A percentile compares a stretch with the other conserved stretches of the same genome.
phyloP scores from a whole-genome alignment of 2,113 vertebrate species.

The Micromys minutus region DNA sequence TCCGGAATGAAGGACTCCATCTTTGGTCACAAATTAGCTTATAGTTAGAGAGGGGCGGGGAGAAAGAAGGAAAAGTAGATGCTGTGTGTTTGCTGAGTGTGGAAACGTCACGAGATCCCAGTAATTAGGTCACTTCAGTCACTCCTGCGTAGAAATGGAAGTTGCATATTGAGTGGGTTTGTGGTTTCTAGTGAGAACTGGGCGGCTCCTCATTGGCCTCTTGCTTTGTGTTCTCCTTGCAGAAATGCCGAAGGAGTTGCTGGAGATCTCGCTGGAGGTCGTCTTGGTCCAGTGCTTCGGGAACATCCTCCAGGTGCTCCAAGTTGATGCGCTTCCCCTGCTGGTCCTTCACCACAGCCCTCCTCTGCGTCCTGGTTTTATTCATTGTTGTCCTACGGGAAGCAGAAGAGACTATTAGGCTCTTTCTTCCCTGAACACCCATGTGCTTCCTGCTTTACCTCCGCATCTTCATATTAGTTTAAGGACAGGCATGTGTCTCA shows the following conservation, averaged over 20 bases:
- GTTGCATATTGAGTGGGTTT: constrained; percentile 66
- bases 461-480: not conserved
- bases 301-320: constrained; percentile 92
- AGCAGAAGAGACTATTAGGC: not conserved
- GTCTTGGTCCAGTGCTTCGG: constrained; percentile 89
- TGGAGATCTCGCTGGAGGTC: constrained; percentile 93
- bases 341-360: constrained; percentile 95
- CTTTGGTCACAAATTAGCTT: constrained; percentile 97
- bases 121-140: constrained; percentile 63
- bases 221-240: constrained; percentile 84
- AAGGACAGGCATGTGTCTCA: not conserved
- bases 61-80: constrained; percentile 64
- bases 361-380: constrained; percentile 94
- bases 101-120: constrained; percentile 78
- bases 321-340: constrained; percentile 90
- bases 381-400: constrained; percentile 90
- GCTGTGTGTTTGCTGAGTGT: constrained; percentile 74
- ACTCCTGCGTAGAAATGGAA: constrained; percentile 54
- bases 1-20: constrained; percentile 86
- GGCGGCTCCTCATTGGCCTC: constrained; percentile 83
- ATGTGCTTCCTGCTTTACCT: not conserved
- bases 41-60: constrained; percentile 79
- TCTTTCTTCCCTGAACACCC: not conserved
- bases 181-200: constrained; percentile 81
- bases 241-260: constrained; percentile 92